phyloP scores from a whole-genome alignment of 1,140 invertebrate genomes.

The Wiebesia pumilae region DNA sequence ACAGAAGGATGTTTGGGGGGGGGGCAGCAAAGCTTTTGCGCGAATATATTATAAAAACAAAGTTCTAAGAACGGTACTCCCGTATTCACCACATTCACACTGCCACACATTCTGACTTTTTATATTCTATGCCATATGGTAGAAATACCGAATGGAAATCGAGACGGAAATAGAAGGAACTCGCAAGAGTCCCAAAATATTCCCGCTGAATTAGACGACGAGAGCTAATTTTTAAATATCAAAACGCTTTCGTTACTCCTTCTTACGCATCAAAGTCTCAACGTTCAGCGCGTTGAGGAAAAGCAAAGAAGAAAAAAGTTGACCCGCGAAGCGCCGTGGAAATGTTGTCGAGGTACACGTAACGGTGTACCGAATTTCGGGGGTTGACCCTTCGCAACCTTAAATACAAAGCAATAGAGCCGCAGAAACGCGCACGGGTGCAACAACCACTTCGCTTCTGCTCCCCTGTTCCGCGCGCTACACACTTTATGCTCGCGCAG shows the following conservation, averaged over 20 bases:
- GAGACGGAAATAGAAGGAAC: background rate
- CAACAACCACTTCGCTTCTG: background rate
- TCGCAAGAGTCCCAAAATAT: background rate
- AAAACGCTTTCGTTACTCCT: too few relatives aligned
- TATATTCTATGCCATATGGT: background rate
- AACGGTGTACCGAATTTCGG: background rate
- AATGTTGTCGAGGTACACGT: too few relatives aligned
- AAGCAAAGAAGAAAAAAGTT: too few relatives aligned
- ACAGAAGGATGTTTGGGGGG: background rate
- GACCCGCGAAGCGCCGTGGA: too few relatives aligned
- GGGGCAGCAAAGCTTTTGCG: background rate
- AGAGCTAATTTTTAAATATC: too few relatives aligned
- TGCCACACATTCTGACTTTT: background rate
- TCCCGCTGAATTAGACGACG: too few relatives aligned
- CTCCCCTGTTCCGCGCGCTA: slow-evolving; percentile 57
- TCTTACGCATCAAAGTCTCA: too few relatives aligned
- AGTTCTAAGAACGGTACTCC: too few relatives aligned
- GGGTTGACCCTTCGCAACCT: slow-evolving; percentile 18
- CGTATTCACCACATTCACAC: background rate
- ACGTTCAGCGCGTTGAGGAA: too few relatives aligned
- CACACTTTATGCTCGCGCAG: slow-evolving; percentile 62
- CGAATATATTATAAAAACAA: background rate
- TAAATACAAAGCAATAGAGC: slow-evolving; percentile 13
- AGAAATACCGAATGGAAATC: background rate
- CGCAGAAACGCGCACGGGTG: slow-evolving; percentile 10